Evolutionary conservation across 1,140 invertebrate genomes (phyloP), one percentile per base, ranked within the genome.

Genomic region (Oedothorax gibbosus): DNA sequence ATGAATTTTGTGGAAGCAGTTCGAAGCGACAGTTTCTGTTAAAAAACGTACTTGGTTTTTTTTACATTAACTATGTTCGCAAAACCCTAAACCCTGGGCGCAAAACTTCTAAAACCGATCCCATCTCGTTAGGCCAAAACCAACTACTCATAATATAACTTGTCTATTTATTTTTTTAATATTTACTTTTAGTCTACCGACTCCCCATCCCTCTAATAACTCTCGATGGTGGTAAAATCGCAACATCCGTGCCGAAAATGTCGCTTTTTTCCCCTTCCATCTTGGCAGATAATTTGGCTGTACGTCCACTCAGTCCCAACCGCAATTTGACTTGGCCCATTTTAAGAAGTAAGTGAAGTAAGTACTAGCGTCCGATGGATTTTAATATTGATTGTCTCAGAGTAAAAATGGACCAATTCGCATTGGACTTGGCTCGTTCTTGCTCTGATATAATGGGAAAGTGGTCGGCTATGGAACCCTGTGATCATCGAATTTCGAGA

Each of bases 231-330:
- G 71, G 71, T 20, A 73, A 73, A 73, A 73, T 73, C 71, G 71
- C 71, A 73, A 57, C 71, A 57, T 73, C 71, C 54, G 71, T 57
- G 71, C 20, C 54, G 71, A 73, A 73, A 57, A 73, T 73, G 71
- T 60, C 71, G 71, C 71, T 73, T 73, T 73, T 66, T 73, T 73
- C 35, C 60, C 60, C 54, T 73, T 60, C 54, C 51, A 54, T 57
- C 21, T 73, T 57, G 14, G 54, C 15, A 18, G 49, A 57, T 21
- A 73, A 73, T 73, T 73, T 73, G 71, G 71, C 71, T 51, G 6
- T 35, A 35, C 35, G 35, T 35, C 35, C 35, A 35, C 35, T 35
- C 35, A 1, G 35, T 35, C 5, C 5, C 5, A 35, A 35, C 35
- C 35, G 2, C 35, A 35, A 35, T 35, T 35, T 35, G 35, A 35